phyloP scores from a whole-genome alignment of 2,888 invertebrate species.

The Scaptomyza reducta region DNA sequence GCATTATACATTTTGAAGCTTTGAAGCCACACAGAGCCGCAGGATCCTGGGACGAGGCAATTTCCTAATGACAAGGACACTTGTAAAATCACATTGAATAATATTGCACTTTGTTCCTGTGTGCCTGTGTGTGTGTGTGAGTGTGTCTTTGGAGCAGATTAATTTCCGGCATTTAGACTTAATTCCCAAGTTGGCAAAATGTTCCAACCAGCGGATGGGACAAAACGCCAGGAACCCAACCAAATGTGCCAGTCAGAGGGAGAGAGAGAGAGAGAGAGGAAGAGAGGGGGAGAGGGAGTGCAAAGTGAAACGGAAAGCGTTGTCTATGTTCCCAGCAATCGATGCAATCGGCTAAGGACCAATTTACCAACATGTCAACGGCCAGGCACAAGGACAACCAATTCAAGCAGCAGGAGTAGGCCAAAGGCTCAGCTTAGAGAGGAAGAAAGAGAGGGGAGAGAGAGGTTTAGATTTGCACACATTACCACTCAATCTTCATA shows the following conservation, averaged over 20 bases:
- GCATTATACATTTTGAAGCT: conserved; percentile 67
- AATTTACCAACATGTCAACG: conserved; percentile 78
- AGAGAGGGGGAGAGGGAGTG: conserved; percentile 6
- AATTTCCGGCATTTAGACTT: conserved; percentile 77
- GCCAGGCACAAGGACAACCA: conserved; percentile 45
- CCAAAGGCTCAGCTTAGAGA: conserved; percentile 25
- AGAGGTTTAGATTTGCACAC: conserved; percentile 75
- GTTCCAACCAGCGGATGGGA: conserved; percentile 21
- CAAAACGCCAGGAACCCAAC: conserved; percentile 21
- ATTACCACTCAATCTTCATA: conserved; percentile 80
- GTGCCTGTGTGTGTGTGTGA: not conserved
- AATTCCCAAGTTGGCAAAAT: conserved; percentile 57
- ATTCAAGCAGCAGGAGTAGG: conserved; percentile 11
- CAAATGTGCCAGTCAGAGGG: conserved; percentile 20
- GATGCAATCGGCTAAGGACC: conserved; percentile 73
- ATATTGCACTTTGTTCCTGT: conserved; percentile 54
- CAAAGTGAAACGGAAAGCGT: conserved; percentile 26
- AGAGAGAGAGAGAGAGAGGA: not conserved
- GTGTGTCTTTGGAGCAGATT: conserved; percentile 63
- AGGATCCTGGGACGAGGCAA: conserved; percentile 52
- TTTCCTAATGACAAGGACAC: conserved; percentile 75
- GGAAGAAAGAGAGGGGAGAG: too few species aligned
- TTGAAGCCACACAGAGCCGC: conserved; percentile 22
- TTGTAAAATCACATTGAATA: conserved; percentile 76
- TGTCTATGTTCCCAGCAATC: conserved; percentile 47